Evolutionary conservation across 2,888 invertebrate species (phyloP).

Genomic region (Tromatobia lineatoria): DNA sequence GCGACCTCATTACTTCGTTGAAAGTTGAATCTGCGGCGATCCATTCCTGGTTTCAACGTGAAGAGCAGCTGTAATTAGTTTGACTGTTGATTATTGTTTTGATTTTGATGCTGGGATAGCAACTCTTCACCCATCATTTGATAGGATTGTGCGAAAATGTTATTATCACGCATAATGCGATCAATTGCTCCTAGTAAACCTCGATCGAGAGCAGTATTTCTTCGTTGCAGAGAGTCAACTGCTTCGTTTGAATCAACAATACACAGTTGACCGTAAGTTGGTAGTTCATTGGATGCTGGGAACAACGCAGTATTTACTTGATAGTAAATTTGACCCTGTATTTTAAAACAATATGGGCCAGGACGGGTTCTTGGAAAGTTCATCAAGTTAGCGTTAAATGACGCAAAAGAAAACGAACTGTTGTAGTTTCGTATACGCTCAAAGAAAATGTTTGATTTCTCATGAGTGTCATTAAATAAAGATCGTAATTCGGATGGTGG

Average conservation of each 20-base stretch:
- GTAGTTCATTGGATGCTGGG: too few species aligned
- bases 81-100: conserved; percentile 30
- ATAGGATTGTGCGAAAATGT: conserved; percentile 66
- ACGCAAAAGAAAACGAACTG: conserved; percentile 59
- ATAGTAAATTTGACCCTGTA: too few species aligned
- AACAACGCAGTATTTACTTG: too few species aligned
- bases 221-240: conserved; percentile 38
- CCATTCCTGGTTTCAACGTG: conserved; percentile 67
- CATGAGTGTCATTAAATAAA: conserved; percentile 37
- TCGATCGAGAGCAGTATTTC: conserved; percentile 45
- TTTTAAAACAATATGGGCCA: too few species aligned
- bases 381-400: conserved; percentile 64
- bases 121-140: conserved; percentile 69
- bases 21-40: conserved; percentile 67
- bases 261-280: too few species aligned
- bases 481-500: conserved; percentile 40
- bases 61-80: conserved; percentile 65
- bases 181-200: conserved; percentile 57
- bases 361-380: conserved; percentile 35
- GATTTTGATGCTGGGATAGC: conserved; percentile 32
- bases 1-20: conserved; percentile 71
- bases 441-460: conserved; percentile 37
- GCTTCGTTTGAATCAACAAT: conserved; percentile 55
- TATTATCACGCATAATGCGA: conserved; percentile 60
- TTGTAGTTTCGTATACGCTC: conserved; percentile 52